Base-by-base conservation (phyloP, 1,140 invertebrate genomes). In the Formica exsecta region DNA sequence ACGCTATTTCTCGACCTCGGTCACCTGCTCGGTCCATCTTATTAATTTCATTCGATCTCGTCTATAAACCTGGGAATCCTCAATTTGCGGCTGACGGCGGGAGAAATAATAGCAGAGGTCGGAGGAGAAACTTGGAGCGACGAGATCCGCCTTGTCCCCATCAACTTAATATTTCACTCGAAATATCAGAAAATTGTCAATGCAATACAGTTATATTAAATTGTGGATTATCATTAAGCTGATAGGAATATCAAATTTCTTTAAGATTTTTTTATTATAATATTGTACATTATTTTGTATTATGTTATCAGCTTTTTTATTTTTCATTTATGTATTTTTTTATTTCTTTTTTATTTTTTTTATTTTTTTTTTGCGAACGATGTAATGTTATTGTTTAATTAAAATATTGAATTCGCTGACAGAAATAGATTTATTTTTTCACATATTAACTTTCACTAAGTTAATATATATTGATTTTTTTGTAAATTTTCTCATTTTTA, bases 31-130 rank as follows among this genome's bases (percentile, higher is more conserved):
- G 85, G 29, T 61, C 51, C 54, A 7, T 81, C 75, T 84, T 68
- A 85, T 89, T 88, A 85, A 88, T 89, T 88, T 85, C 44, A 54
- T 79, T 41, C 68, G 32, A 22, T 54, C 32, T 38, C 13, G 19
- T 73, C 54, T 68, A 86, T 81, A 66, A 88, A 86, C 25, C 32
- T 22, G 29, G 25, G 44, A 77, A 83, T 86, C 48, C 76, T 80
- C 51, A 65, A 84, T 81, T 73, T 59, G 22, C 25, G 48, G 16
- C n/a, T 32, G 61, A 86, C n/a, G 9, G 48, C 22, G n/a, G n/a
- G n/a, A 11, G 62, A 54, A 80, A 70, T 76, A 86, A 81, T 64
- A 65, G 66, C 83, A 13, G 11, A 19, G 7, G 11, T 41, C 19
- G 57, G 6, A 73, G 7, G 11, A 7, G 13, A 36, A 61, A 61